phyloP scores from a whole-genome alignment of 2,797 vertebrate genomes.

The Jordanella pulchra region DNA sequence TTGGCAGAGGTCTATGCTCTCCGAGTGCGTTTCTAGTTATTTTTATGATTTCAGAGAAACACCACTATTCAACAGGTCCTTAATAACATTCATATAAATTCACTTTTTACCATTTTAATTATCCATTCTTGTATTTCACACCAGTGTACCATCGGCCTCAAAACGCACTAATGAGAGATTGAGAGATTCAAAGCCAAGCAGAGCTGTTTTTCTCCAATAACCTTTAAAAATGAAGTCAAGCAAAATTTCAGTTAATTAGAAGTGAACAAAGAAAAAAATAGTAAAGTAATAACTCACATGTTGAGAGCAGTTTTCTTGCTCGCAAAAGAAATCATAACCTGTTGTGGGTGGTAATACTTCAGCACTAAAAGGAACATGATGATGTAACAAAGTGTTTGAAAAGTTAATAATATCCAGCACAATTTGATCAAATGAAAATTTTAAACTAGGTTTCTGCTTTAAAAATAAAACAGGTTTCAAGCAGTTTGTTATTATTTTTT shows the following conservation, averaged over 20 bases:
- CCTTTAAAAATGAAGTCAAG: conserved; percentile 77
- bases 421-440: background rate
- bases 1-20: too few relatives aligned
- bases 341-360: conserved; percentile 37
- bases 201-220: conserved; percentile 64
- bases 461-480: too few relatives aligned
- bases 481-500: background rate
- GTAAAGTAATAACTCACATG: conserved; percentile 51
- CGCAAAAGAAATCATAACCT: conserved; percentile 58
- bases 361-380: conserved; percentile 12
- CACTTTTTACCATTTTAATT: conserved; percentile 50
- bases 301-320: conserved; percentile 53
- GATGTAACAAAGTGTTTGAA: background rate
- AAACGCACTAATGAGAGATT: conserved; percentile 70
- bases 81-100: conserved; percentile 32
- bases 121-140: conserved; percentile 58
- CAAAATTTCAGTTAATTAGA: conserved; percentile 77
- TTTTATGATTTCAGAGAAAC: background rate
- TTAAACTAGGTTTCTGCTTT: too few relatives aligned
- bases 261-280: conserved; percentile 67
- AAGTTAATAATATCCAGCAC: background rate
- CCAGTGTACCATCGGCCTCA: conserved; percentile 51
- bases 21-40: too few relatives aligned
- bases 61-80: conserved; percentile 7
- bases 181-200: conserved; percentile 61